phyloP scores from a whole-genome alignment of 2,113 vertebrate species.

The Cebidichthys violaceus region DNA sequence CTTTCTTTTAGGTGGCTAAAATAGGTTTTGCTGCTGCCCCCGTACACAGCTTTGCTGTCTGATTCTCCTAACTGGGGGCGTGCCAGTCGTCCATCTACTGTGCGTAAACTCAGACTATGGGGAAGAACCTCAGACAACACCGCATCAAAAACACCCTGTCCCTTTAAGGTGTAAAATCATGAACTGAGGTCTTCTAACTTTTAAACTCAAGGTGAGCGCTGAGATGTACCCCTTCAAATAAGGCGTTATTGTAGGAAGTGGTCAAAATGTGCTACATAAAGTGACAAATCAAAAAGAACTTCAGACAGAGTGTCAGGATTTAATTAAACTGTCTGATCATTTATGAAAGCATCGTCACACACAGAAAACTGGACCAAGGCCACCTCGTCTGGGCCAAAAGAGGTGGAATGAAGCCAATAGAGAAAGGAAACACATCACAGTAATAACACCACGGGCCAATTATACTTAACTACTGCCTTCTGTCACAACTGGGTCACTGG shows the following conservation, averaged over 20 bases:
- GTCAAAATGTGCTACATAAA: neutral
- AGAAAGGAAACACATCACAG: constrained; percentile 32
- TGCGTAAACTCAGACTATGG: neutral
- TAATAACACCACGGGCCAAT: constrained; percentile 27
- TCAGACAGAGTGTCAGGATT: constrained; percentile 71
- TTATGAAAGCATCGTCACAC: constrained; percentile 66
- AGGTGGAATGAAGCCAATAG: constrained; percentile 52
- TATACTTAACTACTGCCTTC: constrained; percentile 54
- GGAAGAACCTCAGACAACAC: neutral
- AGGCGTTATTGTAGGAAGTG: neutral
- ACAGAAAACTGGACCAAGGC: constrained; percentile 63
- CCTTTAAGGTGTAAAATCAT: neutral
- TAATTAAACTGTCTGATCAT: constrained; percentile 75
- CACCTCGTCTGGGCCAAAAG: constrained; percentile 22
- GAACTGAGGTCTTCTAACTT: neutral
- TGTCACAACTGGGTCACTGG: constrained; percentile 67
- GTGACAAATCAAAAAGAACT: constrained; percentile 40
- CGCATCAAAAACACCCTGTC: neutral
- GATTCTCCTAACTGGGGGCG: neutral
- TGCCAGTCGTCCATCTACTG: neutral
- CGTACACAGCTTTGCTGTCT: neutral
- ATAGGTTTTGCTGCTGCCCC: too few relatives aligned
- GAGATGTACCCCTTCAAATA: neutral
- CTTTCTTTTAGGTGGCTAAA: too few relatives aligned
- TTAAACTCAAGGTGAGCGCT: neutral